Base-by-base conservation (phyloP, 2,113 vertebrate genomes). In the Pithys albifrons region DNA sequence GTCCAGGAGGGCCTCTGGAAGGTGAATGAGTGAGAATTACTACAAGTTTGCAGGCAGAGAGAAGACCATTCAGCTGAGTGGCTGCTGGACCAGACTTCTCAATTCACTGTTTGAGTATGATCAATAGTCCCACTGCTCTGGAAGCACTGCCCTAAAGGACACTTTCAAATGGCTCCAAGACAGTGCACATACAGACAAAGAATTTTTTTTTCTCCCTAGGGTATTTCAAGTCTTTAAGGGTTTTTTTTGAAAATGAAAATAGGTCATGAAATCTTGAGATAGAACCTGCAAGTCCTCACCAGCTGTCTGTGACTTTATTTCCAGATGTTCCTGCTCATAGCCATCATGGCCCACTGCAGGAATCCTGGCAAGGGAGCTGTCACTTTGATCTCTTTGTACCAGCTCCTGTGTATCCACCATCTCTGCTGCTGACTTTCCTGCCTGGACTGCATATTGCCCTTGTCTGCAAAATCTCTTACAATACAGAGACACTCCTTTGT, bases 311-410 rank as follows among this genome's bases (percentile, higher is more conserved):
- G 86, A 91, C 73, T 91, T 55, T 71, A 59, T 78, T 96, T 93
- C 91, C 94, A 93, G 95, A 92, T 95, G 95, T 95, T 96, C 29
- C 76, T 84, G 89, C 52, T 86, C 89, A 65, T 18, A 62, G 41
- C 23, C 48, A 75, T 64, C 83, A 48, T 39, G 57, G 76, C 70
- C 69, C 89, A 48, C 82, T 14, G 64, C 69, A 83, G 93, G 89
- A 82, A 76, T 51, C 59, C 90, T 28, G 24, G 81, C 82, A 70
- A 61, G 93, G 64, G 73, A 81, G 29, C n/a, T 71, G 82, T 55
- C 64, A 51, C 67, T 90, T 70, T 74, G 85, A 85, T 88, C 90
- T 74, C 71, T 59, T n/a, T 28, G 46, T 24, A 78, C 22, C 31
- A 75, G 46, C 78, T 91, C 37, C 67, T 14, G 39, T 18, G 24